These are phyloP conservation scores for Ceratoteleas bidentatus DNA, from an alignment of 1,140 invertebrate species.

Conservation along the genomic window DNA sequence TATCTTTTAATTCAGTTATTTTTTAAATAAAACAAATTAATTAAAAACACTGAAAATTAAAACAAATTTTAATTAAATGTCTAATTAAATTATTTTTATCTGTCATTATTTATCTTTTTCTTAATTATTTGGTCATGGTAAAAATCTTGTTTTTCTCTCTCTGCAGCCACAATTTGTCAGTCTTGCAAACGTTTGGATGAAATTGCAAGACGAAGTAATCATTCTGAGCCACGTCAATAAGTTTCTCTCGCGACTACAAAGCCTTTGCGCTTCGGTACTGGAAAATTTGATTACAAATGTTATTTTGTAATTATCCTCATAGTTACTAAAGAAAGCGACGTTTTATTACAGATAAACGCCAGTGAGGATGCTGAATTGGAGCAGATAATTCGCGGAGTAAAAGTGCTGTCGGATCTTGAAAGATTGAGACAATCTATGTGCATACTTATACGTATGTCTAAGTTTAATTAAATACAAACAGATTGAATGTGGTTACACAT, in stretches of 20 bases:
- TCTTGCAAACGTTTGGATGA: constrained; percentile 84
- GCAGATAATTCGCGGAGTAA: constrained; percentile 64
- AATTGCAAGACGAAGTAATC: constrained; percentile 84
- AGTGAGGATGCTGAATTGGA: constrained; percentile 70
- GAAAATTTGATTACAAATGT: constrained; percentile 3
- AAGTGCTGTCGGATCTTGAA: constrained; percentile 80
- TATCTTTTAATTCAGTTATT: too few species aligned
- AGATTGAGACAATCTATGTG: constrained; percentile 78
- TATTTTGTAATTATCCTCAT: not conserved
- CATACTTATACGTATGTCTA: constrained; percentile 73
- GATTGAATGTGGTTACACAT: too few species aligned
- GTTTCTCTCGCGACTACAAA: constrained; percentile 81
- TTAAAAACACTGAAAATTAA: too few species aligned
- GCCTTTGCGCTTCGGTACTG: constrained; percentile 78
- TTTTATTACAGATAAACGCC: constrained; percentile 54
- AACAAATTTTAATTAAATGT: too few species aligned
- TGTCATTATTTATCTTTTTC: too few species aligned
- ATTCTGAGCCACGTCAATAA: constrained; percentile 83
- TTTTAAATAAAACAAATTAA: too few species aligned
- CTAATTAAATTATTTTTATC: too few species aligned
- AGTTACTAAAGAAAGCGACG: too few species aligned
- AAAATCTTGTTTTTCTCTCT: too few species aligned
- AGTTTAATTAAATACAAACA: not conserved
- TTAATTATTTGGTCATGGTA: too few species aligned
- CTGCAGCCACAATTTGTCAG: constrained; percentile 85